These are phyloP conservation scores for Invenusta paracnida DNA, from an alignment of 2,888 invertebrate genomes.

Conservation along the genomic window DNA sequence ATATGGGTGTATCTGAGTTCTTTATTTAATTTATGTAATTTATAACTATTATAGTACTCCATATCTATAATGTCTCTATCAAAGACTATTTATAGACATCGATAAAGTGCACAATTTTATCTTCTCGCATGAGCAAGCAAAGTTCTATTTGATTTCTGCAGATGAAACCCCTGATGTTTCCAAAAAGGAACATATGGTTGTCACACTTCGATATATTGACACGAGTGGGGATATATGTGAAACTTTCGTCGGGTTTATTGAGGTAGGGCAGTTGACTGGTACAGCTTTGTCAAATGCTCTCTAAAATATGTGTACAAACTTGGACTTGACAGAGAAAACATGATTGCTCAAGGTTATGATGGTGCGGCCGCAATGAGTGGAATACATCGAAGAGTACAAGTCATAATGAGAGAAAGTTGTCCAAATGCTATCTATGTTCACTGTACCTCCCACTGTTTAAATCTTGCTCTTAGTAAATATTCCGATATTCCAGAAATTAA, in stretches of 20 bases:
- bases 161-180: neutral
- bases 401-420: neutral
- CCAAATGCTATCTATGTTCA: neutral
- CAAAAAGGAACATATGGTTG: neutral
- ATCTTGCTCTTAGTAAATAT: neutral
- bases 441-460: neutral
- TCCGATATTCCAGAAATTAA: neutral
- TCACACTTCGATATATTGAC: neutral
- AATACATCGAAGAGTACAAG: neutral
- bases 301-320: neutral
- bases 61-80: neutral
- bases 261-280: neutral
- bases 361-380: conserved; percentile 5
- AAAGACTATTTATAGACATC: neutral
- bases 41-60: neutral
- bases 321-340: neutral
- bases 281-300: neutral
- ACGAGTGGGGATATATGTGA: neutral
- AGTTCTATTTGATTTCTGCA: neutral
- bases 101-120: too few species aligned
- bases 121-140: neutral
- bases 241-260: neutral
- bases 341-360: conserved; percentile 10
- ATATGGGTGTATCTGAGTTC: neutral
- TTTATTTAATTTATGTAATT: neutral